A percentile compares a stretch with the other conserved stretches of the same genome.
Conservation (phyloP, 2,113 vertebrate species). For the Peromyscus californicus region DNA sequence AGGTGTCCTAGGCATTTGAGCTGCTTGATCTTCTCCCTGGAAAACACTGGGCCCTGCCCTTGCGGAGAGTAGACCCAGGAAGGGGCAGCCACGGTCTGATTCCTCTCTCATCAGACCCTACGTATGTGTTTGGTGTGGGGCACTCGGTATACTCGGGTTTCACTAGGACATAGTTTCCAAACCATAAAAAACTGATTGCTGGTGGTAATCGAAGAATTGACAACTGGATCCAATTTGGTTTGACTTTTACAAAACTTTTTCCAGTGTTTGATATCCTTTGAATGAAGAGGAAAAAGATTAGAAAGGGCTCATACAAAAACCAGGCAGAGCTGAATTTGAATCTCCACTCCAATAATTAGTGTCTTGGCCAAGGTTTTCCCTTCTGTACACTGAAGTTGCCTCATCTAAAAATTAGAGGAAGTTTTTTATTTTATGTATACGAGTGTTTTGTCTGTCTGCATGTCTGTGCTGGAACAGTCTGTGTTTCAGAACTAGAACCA, state of each 20-base stretch:
- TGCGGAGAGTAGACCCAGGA: not conserved
- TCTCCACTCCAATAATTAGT: not conserved
- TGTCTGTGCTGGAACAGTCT: not conserved
- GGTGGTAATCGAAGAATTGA: slow-evolving; percentile 6
- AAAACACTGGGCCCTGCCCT: not conserved
- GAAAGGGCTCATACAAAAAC: not conserved
- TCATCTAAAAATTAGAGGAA: not conserved
- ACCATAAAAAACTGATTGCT: not conserved
- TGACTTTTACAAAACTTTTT: not conserved
- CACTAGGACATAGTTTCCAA: not conserved
- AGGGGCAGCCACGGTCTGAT: not conserved
- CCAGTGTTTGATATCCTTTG: not conserved
- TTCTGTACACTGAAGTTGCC: not conserved
- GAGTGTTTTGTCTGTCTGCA: not conserved
- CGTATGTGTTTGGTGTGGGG: not conserved
- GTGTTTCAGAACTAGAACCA: not conserved
- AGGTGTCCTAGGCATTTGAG: not conserved
- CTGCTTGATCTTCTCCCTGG: not conserved
- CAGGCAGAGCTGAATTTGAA: not conserved
- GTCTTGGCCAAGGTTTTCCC: not conserved
- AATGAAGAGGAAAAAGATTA: not conserved
- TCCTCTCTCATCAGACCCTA: not conserved
- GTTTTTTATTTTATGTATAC: not conserved
- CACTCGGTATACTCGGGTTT: not conserved
- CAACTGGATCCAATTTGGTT: not conserved